phyloP scores from a whole-genome alignment of 1,140 invertebrate species.

The Aleiodes sp. region DNA sequence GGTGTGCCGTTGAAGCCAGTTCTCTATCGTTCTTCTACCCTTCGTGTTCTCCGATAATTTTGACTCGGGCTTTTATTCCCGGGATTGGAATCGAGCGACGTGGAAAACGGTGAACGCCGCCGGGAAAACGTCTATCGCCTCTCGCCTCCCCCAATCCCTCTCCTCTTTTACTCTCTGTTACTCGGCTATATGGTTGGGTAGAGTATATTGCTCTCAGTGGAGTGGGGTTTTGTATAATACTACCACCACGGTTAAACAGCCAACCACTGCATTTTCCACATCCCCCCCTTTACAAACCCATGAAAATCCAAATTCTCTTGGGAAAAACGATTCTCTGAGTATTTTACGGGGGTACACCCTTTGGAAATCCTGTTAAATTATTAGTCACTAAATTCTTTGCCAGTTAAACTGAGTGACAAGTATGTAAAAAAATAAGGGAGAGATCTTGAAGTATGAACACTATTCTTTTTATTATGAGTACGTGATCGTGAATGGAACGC shows the following conservation, averaged over 20 bases:
- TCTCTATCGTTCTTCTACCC: not conserved
- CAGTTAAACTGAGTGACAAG: not conserved
- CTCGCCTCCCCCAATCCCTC: not conserved
- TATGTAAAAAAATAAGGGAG: too few species aligned
- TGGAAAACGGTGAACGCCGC: conserved; percentile 14
- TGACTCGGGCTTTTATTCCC: conserved; percentile 31
- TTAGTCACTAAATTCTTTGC: conserved; percentile 17
- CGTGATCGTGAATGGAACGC: too few species aligned
- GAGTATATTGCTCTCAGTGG: conserved; percentile 14
- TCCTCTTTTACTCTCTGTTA: too few species aligned
- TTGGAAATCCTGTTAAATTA: conserved; percentile 29
- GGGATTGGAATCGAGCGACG: conserved; percentile 32
- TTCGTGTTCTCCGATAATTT: conserved; percentile 26
- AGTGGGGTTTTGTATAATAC: conserved; percentile 8
- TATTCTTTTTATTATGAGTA: too few species aligned
- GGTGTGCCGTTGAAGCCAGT: not conserved
- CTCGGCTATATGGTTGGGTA: not conserved
- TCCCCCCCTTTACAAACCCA: not conserved
- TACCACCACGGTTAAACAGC: not conserved
- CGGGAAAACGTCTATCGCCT: not conserved
- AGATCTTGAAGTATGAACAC: too few species aligned
- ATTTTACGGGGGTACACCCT: conserved; percentile 12
- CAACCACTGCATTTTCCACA: not conserved
- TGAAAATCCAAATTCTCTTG: conserved; percentile 22
- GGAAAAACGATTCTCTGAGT: conserved; percentile 18